Evolutionary conservation across 2,888 invertebrate species (phyloP), one percentile per base, ranked within the genome.

Genomic region (Mechanitis messenoides): DNA sequence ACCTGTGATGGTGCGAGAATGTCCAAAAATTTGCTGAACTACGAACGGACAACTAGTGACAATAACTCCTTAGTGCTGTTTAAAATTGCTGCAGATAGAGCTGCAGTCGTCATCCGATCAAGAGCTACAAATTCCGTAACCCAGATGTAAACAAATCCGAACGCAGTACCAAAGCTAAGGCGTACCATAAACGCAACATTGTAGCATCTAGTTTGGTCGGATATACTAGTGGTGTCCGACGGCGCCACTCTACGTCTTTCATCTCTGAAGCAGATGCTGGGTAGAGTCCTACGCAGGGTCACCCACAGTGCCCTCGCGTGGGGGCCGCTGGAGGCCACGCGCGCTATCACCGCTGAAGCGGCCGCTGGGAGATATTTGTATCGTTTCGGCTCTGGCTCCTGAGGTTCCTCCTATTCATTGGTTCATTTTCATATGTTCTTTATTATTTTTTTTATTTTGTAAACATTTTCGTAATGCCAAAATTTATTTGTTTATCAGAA

Each of bases 151-250:
- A 38, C 45, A 3, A 35, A 35, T 35, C 56, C 53, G 66, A 64
- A 66, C 68, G 69, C 71, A 69, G 64, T 59, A 69, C 70, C 65
- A 65, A 69, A 20, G 20, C 20, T 20, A 20, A 20, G 20, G 71
- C 84, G 79, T 88, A 89, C 87, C 88, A 81, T 81, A 69, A 81
- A 72, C 64, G 86, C 82, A 77, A 84, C 81, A 78, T 80, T 81
- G 78, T 86, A 87, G 76, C 84, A 85, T 66, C 81, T 78, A 69
- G 81, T 76, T 61, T 83, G 81, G 71, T 77, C 79, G 69, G 72
- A 76, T 71, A 77, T 72, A 79, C 80, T 85, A 72, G 79, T 79
- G 70, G 76, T 70, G 64, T 78, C 76, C 3, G 87, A 85, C 38
- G 84, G 84, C 67, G 86, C 80, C 69, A 86, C 86, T 63, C 79